Conservation (phyloP, 2,888 invertebrate genomes). For the Nebria salina region DNA sequence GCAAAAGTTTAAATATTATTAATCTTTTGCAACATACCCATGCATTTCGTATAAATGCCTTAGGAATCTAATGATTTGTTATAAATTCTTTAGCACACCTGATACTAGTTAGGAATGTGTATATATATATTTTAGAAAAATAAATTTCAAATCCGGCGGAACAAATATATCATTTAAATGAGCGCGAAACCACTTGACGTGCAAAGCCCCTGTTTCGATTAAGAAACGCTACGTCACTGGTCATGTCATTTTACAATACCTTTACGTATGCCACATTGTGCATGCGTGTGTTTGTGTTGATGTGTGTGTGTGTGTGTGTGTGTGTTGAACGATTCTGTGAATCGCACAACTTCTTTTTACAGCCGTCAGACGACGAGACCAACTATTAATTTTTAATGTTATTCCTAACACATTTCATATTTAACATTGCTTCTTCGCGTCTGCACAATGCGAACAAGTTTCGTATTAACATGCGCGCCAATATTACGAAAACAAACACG, state of each 20-base stretch:
- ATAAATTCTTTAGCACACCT: not conserved
- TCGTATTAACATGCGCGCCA: conserved; percentile 10
- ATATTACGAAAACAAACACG: conserved; percentile 10
- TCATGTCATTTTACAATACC: conserved; percentile 34
- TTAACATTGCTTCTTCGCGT: conserved; percentile 31
- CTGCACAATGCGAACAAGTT: conserved; percentile 14
- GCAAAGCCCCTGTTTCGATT: not conserved
- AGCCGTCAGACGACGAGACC: conserved; percentile 31
- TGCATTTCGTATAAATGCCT: too few relatives aligned
- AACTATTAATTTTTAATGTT: conserved; percentile 47
- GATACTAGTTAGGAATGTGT: not conserved
- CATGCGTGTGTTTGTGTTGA: too few relatives aligned
- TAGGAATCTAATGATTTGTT: too few relatives aligned
- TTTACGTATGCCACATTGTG: conserved; percentile 43
- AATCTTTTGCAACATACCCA: too few relatives aligned
- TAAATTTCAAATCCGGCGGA: conserved; percentile 18
- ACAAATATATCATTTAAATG: conserved; percentile 14
- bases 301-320: not conserved
- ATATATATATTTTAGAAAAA: too few relatives aligned
- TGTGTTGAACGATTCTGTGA: conserved; percentile 37
- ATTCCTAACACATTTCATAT: conserved; percentile 45
- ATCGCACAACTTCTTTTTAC: conserved; percentile 29
- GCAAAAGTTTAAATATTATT: too few relatives aligned
- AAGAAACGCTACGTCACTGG: conserved; percentile 14
- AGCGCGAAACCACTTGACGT: not conserved